Evolutionary conservation across 1,140 invertebrate species (phyloP).

Genomic region (Penaeus vannamei): DNA sequence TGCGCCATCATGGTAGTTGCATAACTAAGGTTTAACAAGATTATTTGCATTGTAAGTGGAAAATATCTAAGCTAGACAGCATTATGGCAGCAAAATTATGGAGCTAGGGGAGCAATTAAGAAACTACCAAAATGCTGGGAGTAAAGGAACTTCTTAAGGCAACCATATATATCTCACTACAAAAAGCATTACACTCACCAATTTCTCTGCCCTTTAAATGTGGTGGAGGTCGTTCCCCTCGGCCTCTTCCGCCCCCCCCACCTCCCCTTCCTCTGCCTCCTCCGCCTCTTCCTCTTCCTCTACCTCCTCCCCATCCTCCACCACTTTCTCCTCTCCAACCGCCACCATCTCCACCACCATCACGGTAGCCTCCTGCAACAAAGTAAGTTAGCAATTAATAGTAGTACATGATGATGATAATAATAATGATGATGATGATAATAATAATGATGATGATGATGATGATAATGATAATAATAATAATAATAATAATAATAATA

Average conservation of each 20-base stretch:
- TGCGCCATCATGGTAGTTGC: too few species aligned
- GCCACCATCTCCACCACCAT: slow-evolving; percentile 5
- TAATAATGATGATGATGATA: too few species aligned
- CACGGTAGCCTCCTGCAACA: slow-evolving; percentile 7
- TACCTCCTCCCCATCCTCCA: neutral
- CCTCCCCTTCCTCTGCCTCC: slow-evolving; percentile 8
- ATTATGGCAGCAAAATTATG: too few species aligned
- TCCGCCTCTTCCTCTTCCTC: neutral
- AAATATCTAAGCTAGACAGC: too few species aligned
- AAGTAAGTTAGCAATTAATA: too few species aligned
- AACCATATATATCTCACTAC: neutral
- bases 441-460: too few species aligned
- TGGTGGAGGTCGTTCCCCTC: slow-evolving; percentile 14
- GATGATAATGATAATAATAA: too few species aligned
- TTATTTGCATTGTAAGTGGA: too few species aligned
- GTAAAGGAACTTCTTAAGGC: neutral
- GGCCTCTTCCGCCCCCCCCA: neutral
- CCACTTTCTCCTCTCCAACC: neutral
- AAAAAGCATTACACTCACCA: slow-evolving; percentile 9
- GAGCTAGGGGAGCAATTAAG: too few species aligned
- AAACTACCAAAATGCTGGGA: neutral
- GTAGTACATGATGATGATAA: too few species aligned
- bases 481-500: too few species aligned
- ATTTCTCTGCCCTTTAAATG: slow-evolving; percentile 41
- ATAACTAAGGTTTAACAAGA: too few species aligned